Percentiles rank a stretch among this genome's conserved stretches.
Evolutionary conservation across 2,113 vertebrate genomes (phyloP).

Genomic region (Apteryx mantelli): DNA sequence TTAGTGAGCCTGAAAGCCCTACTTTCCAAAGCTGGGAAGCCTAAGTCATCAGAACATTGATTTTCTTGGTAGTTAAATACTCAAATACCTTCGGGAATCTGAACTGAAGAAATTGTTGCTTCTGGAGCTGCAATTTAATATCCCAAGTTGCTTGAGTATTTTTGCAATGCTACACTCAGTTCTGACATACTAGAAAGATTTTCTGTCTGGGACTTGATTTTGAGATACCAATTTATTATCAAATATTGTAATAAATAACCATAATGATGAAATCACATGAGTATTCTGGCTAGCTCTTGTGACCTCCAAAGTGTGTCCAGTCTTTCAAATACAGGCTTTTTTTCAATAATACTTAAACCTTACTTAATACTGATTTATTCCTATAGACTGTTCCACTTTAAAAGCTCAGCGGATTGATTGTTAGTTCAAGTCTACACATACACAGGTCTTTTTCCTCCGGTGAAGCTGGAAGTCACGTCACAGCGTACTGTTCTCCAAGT

Average conservation of each 20-base stretch:
- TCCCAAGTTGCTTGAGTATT: not conserved
- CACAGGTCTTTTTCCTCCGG: not conserved
- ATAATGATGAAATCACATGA: not conserved
- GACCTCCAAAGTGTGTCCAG: not conserved
- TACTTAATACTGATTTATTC: not conserved
- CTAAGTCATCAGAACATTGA: not conserved
- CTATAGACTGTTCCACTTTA: not conserved
- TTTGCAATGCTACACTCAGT: not conserved
- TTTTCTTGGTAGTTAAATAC: not conserved
- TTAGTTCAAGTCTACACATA: not conserved
- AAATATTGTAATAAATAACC: not conserved
- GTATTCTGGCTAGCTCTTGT: not conserved
- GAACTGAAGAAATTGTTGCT: not conserved
- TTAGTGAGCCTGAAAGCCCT: not conserved
- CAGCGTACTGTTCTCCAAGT: not conserved
- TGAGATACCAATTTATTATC: not conserved
- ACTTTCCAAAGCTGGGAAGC: not conserved
- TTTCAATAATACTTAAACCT: not conserved
- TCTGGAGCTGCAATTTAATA: not conserved
- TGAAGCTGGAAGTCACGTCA: not conserved
- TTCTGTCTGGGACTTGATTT: not conserved
- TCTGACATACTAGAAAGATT: not conserved
- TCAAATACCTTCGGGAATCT: not conserved
- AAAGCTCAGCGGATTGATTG: slow-evolving; percentile 17
- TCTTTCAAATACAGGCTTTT: not conserved